Evolutionary conservation across 2,113 vertebrate genomes (phyloP).

Genomic region (Sapayoa aenigma): DNA sequence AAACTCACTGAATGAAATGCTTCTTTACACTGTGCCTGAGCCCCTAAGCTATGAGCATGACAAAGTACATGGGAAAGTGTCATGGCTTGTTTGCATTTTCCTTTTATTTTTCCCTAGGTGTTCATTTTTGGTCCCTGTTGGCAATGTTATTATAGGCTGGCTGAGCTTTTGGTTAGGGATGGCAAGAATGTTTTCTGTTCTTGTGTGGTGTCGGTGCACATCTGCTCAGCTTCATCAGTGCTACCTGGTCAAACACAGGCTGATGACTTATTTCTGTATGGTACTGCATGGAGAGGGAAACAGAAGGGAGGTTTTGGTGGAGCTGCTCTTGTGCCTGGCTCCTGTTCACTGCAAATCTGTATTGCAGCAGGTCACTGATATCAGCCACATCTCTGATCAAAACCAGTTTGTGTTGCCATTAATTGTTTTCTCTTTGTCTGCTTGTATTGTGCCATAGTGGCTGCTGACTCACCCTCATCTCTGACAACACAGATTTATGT

Average conservation of each 20-base stretch:
- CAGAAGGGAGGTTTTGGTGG: background rate
- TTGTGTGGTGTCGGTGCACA: background rate
- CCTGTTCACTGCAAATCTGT: background rate
- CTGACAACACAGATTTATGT: background rate
- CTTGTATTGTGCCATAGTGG: background rate
- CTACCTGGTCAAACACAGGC: background rate
- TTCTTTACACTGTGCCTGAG: background rate
- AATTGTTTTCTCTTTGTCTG: background rate
- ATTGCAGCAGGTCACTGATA: background rate
- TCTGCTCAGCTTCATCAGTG: background rate
- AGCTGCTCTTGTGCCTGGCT: background rate
- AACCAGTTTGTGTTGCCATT: background rate
- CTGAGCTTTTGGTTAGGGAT: background rate
- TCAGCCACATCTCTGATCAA: background rate
- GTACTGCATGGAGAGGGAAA: background rate
- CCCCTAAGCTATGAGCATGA: background rate
- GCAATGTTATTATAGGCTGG: accelerated
- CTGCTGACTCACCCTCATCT: background rate
- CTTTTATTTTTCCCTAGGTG: background rate
- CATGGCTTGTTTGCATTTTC: background rate
- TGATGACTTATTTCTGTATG: background rate
- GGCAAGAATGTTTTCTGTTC: background rate
- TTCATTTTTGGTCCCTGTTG: background rate
- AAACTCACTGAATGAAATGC: background rate
- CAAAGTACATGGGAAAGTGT: background rate